phyloP scores from a whole-genome alignment of 2,113 vertebrate genomes.

The Colaptes auratus region DNA sequence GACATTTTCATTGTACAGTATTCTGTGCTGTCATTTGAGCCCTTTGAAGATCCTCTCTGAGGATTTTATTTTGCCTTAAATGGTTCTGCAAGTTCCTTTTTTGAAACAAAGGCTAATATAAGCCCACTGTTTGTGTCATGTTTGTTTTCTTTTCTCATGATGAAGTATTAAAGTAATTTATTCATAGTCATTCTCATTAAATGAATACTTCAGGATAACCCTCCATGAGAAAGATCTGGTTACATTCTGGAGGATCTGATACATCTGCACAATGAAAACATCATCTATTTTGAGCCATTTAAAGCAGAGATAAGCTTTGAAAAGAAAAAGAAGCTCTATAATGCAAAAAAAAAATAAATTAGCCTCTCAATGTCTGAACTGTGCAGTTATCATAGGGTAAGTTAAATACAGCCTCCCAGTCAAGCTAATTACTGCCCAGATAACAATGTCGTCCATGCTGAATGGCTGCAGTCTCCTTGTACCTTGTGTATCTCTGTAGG shows the following conservation, averaged over 20 bases:
- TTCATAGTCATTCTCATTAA: slow-evolving; percentile 3
- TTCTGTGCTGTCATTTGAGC: slow-evolving; percentile 57
- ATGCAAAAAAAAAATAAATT: neutral
- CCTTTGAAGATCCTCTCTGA: slow-evolving; percentile 32
- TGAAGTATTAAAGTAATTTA: slow-evolving; percentile 34
- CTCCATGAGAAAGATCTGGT: neutral
- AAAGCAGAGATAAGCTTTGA: slow-evolving; percentile 21
- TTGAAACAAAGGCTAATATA: slow-evolving; percentile 25
- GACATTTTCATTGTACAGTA: slow-evolving; percentile 65
- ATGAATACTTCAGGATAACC: slow-evolving; percentile 29
- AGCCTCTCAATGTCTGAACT: neutral
- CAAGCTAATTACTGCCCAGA: slow-evolving; percentile 6
- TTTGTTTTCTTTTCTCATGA: slow-evolving; percentile 31
- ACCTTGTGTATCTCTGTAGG: slow-evolving; percentile 51
- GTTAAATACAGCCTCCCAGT: neutral
- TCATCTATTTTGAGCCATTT: slow-evolving; percentile 46
- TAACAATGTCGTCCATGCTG: slow-evolving; percentile 16
- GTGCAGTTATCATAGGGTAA: neutral
- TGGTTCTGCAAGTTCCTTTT: slow-evolving; percentile 45
- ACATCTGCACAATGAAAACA: slow-evolving; percentile 62
- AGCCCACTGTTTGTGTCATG: slow-evolving; percentile 27
- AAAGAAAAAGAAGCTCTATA: slow-evolving; percentile 27
- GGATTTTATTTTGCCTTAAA: slow-evolving; percentile 64
- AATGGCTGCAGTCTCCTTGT: slow-evolving; percentile 23
- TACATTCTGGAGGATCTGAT: slow-evolving; percentile 55